Base-by-base conservation (phyloP, 2,113 vertebrate species). In the Dasyornis broadbenti region DNA sequence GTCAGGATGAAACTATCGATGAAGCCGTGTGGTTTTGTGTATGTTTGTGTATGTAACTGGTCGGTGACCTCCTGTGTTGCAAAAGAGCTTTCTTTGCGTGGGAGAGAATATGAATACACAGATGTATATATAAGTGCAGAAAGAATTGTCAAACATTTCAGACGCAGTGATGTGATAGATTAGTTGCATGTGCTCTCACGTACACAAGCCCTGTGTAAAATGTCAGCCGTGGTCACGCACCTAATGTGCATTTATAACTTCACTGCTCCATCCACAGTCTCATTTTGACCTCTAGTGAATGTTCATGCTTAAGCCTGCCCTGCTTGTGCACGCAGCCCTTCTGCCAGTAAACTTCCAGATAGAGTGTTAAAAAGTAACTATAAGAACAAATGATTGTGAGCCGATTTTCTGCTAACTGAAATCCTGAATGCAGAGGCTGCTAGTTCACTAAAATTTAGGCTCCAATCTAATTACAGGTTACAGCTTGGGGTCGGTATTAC, bases 71-170 rank as follows among this genome's bases (percentile, higher is more conserved):
- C 33, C 52, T 68, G 14, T 82, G 39, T 65, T 69, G 57, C 65
- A 72, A 56, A 71, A 70, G 42, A 82, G 20, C 21, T 69, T 80
- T 65, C 33, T 79, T 86, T 20, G 5, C 33, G 3, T 82, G 47
- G 23, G 39, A 59, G 27, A 21, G 40, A 49, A 49, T 73, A 66
- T 12, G 56, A 80, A 64, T 33, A 75, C 68, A 53, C 17, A 66
- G 50, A 65, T 59, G 33, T 71, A 23, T 79, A 88, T 23, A 23
- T 39, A 88, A 82, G 71, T 21, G 15, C 63, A 73, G 59, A 52
- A 69, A 47, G 69, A 92, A 59, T 10, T 77, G 71, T 88, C 63
- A 91, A 93, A 77, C 59, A 73, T 69, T 90, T 66, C 35, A 88
- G 26, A 56, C 0, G 0, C 39, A 52, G 14, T 39, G 47, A 17